A percentile compares a stretch with the other conserved stretches of the same genome.
phyloP scores from a whole-genome alignment of 2,888 invertebrate species.

The Trachelus troglodyta region DNA sequence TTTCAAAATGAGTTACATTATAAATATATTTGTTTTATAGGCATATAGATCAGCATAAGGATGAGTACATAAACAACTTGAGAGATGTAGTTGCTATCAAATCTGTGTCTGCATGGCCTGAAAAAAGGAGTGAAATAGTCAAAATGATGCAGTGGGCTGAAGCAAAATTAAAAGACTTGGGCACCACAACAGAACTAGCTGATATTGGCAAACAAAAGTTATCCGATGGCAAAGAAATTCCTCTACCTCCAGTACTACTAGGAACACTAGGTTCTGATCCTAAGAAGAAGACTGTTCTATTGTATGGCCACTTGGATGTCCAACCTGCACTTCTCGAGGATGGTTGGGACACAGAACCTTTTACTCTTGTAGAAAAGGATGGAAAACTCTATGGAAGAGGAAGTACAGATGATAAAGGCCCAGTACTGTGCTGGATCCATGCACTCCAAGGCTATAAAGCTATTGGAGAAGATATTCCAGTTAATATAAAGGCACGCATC shows the following conservation, averaged over 20 bases:
- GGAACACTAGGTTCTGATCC: conserved; percentile 82
- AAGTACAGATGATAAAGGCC: conserved; percentile 93
- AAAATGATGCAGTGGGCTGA: conserved; percentile 90
- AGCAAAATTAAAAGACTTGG: conserved; percentile 75
- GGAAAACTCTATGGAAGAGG: conserved; percentile 93
- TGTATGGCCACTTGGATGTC: conserved; percentile 98
- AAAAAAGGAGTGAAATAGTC: conserved; percentile 81
- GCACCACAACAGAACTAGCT: conserved; percentile 77
- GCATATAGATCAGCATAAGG: conserved; percentile 82
- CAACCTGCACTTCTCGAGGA: conserved; percentile 94
- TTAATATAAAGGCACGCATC: conserved; percentile 73
- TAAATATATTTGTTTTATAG: conserved; percentile 65
- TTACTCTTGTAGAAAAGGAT: conserved; percentile 86
- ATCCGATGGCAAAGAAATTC: conserved; percentile 77
- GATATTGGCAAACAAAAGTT: conserved; percentile 83
- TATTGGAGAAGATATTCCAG: conserved; percentile 76
- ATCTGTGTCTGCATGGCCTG: conserved; percentile 94
- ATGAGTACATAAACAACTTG: conserved; percentile 81
- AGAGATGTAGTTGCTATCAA: conserved; percentile 91
- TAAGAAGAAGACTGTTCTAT: conserved; percentile 90
- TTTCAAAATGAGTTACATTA: conserved; percentile 16
- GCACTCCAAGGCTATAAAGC: conserved; percentile 89
- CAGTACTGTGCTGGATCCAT: conserved; percentile 96
- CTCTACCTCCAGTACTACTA: conserved; percentile 87
- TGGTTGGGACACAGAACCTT: conserved; percentile 97